Base-by-base conservation (phyloP, 1,140 invertebrate species). In the Apis mellifera region DNA sequence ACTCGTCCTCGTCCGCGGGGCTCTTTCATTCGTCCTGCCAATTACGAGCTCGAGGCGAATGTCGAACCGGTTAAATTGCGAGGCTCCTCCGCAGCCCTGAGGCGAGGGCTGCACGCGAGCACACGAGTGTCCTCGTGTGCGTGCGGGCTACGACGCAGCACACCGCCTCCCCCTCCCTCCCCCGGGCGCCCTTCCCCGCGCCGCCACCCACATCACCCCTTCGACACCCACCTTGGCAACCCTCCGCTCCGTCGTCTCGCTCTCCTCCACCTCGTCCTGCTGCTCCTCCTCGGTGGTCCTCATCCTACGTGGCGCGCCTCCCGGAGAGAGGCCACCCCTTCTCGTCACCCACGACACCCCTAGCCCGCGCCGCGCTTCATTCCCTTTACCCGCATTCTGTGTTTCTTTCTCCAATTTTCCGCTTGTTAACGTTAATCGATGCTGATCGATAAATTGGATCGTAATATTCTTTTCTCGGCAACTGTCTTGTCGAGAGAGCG, bases 21-120 rank as follows among this genome's bases (percentile, higher is more conserved):
- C 87, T 91, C 91, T 91, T 92, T 92, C 90, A 90, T 90, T 92
- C 92, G 89, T 92, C 92, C 91, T 92, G 91, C 91, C 92, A 93
- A 92, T 93, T 92, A 92, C 84, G 85, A 90, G 86, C 87, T 88
- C 86, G 54, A 89, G 84, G 87, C 86, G 87, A 89, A 89, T 88
- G 87, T 89, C 86, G 87, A 89, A 89, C 87, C 87, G 87, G 87
- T 89, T 89, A 89, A 89, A 89, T 89, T 89, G 87, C 87, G 87
- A 82, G 84, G 87, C 87, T 88, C 84, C 86, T 88, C 87, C 84
- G 86, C 86, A 88, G 87, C 86, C 86, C 86, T 70, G 80, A 87
- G 86, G 86, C 86, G 71, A 87, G 86, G 86, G 86, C 86, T 88
- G 86, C 86, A 87, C 86, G 86, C 86, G 86, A 87, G 71, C 54